Evolutionary conservation across 2,888 invertebrate species (phyloP).

Genomic region (Hirtodrosophila cameraria): DNA sequence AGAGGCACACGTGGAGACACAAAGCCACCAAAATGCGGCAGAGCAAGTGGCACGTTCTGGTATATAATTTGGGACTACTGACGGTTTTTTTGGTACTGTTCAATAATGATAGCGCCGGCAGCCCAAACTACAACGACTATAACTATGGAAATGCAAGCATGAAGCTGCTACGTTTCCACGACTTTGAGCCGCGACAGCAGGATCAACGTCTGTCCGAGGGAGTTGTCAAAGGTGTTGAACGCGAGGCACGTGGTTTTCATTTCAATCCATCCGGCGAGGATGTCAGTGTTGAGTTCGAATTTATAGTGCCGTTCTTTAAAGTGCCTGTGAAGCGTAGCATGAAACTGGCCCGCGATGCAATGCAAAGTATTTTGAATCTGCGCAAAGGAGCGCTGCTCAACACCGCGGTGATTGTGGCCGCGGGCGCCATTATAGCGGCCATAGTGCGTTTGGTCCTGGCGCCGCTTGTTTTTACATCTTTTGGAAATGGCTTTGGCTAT

Average conservation of each 20-base stretch:
- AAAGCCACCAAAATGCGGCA: conserved; percentile 32
- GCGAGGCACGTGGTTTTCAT: conserved; percentile 76
- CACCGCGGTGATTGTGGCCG: conserved; percentile 85
- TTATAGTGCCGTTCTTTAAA: conserved; percentile 86
- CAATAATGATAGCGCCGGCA: conserved; percentile 35
- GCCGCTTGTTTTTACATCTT: conserved; percentile 49
- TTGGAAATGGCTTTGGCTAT: conserved; percentile 26
- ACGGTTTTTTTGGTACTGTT: conserved; percentile 36
- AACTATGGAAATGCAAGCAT: conserved; percentile 51
- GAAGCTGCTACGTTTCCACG: conserved; percentile 70
- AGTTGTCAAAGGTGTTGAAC: conserved; percentile 10
- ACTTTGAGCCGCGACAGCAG: conserved; percentile 73
- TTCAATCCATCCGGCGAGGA: conserved; percentile 76
- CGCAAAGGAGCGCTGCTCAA: conserved; percentile 86
- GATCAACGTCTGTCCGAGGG: not conserved
- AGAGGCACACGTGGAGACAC: not conserved
- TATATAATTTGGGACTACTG: conserved; percentile 31
- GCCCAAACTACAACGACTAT: conserved; percentile 32
- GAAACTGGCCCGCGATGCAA: conserved; percentile 68
- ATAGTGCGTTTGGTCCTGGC: conserved; percentile 66
- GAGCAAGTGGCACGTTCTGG: conserved; percentile 36
- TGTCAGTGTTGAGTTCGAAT: conserved; percentile 85
- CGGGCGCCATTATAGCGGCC: conserved; percentile 82
- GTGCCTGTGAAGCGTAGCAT: conserved; percentile 85
- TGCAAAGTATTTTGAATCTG: conserved; percentile 85